Percentiles rank a stretch among this genome's conserved stretches.
Evolutionary conservation across 2,797 vertebrate genomes (phyloP).

Genomic region (Gallinago nigripennis): DNA sequence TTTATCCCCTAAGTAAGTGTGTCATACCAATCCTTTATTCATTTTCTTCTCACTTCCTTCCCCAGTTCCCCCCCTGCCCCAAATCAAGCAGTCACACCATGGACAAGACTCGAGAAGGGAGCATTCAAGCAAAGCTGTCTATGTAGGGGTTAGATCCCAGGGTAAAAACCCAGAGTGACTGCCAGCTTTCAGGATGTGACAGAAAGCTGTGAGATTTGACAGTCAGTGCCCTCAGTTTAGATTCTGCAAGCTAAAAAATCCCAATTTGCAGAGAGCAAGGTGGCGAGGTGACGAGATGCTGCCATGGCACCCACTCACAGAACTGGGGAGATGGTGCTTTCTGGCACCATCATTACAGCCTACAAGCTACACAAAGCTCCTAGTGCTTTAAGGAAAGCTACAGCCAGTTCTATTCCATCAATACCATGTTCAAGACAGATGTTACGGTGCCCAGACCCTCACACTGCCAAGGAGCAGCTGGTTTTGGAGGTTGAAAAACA

Average conservation of each 20-base stretch:
- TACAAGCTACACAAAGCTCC: not conserved
- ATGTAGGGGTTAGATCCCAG: not conserved
- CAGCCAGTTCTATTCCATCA: not conserved
- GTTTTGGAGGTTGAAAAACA: not conserved
- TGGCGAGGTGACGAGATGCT: not conserved
- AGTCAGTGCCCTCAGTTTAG: not conserved
- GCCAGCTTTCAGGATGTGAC: not conserved
- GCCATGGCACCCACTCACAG: not conserved
- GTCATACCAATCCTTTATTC: not conserved
- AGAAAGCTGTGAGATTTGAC: not conserved
- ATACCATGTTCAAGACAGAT: not conserved
- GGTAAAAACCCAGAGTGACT: not conserved
- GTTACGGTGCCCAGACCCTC: not conserved
- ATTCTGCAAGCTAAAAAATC: not conserved
- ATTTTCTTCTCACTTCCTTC: not conserved
- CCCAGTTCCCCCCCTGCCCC: not conserved
- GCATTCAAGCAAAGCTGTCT: not conserved
- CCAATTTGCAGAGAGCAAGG: not conserved
- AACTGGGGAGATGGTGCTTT: not conserved
- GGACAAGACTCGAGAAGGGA: not conserved
- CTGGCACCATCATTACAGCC: not conserved
- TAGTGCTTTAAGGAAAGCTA: not conserved
- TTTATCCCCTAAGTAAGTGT: not conserved
- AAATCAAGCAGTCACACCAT: not conserved
- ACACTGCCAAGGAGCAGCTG: not conserved